Conservation (phyloP, 1,140 invertebrate genomes). For the Ruditapes philippinarum region DNA sequence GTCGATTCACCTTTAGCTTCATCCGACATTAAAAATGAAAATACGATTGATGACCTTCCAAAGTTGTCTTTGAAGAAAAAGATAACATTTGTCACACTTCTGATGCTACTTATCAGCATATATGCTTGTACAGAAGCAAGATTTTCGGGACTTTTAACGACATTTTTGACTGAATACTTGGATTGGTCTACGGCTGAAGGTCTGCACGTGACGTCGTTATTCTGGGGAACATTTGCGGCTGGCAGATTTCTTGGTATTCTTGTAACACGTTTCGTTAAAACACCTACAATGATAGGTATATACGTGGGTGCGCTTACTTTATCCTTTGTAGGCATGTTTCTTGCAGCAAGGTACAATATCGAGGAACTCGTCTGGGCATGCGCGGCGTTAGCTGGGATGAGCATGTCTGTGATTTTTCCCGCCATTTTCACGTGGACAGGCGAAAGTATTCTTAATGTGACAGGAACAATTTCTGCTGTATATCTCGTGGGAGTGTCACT, state of each 20-base stretch:
- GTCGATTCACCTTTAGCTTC: background rate
- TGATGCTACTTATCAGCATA: constrained; percentile 46
- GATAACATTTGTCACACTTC: background rate
- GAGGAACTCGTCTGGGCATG: constrained; percentile 31
- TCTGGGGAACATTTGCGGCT: constrained; percentile 71
- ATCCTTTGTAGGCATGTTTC: constrained; percentile 41
- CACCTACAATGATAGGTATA: constrained; percentile 64
- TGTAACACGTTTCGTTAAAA: constrained; percentile 52
- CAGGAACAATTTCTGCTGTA: constrained; percentile 68
- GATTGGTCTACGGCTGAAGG: constrained; percentile 67
- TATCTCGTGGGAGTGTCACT: constrained; percentile 73
- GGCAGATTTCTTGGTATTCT: constrained; percentile 70
- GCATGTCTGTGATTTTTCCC: constrained; percentile 75
- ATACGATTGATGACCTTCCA: background rate
- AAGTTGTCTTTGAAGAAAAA: background rate
- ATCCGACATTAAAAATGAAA: too few relatives aligned
- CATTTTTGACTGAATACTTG: constrained; percentile 70
- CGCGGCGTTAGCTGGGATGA: constrained; percentile 50
- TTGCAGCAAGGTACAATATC: constrained; percentile 35
- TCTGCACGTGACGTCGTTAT: constrained; percentile 66
- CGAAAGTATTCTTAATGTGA: constrained; percentile 70
- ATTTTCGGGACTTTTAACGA: constrained; percentile 66
- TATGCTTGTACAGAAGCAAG: constrained; percentile 73
- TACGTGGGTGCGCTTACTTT: constrained; percentile 54
- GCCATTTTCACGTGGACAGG: constrained; percentile 74